Percentiles rank a stretch among this genome's conserved stretches.
These are phyloP conservation scores for Lateolabrax maculatus DNA, from an alignment of 2,797 vertebrate genomes.

Conservation along the genomic window DNA sequence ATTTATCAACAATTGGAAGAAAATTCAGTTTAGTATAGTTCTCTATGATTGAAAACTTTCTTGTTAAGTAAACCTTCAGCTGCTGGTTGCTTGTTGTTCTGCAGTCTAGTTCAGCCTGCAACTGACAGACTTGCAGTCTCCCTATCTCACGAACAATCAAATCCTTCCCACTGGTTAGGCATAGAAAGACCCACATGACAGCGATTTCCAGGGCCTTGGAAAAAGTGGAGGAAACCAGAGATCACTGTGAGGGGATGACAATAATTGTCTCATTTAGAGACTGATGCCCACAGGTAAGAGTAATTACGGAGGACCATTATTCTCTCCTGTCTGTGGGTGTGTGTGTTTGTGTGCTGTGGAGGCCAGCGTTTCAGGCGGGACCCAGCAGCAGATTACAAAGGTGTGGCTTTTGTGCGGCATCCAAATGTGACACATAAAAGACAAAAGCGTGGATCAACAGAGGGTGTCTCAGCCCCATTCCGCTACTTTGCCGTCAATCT, in stretches of 20 bases:
- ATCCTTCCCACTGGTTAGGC: slow-evolving; percentile 61
- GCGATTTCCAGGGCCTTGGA: slow-evolving; percentile 60
- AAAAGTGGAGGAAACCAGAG: slow-evolving; percentile 60
- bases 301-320: slow-evolving; percentile 82
- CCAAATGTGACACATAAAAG: slow-evolving; percentile 94
- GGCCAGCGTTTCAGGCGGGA: slow-evolving; percentile 83
- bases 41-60: slow-evolving; percentile 26
- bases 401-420: slow-evolving; percentile 89
- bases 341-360: slow-evolving; percentile 63
- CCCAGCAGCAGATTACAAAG: slow-evolving; percentile 90
- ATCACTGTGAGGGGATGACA: slow-evolving; percentile 60
- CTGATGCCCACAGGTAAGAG: slow-evolving; percentile 84
- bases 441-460: slow-evolving; percentile 94
- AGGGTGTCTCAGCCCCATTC: slow-evolving; percentile 95
- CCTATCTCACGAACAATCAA: slow-evolving; percentile 56
- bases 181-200: slow-evolving; percentile 63
- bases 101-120: slow-evolving; percentile 28
- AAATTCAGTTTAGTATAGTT: neutral
- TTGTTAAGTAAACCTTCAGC: slow-evolving; percentile 36
- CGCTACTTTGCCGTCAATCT: slow-evolving; percentile 93
- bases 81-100: slow-evolving; percentile 31
- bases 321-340: slow-evolving; percentile 61
- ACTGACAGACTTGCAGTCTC: slow-evolving; percentile 37
- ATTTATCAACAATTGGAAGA: neutral
- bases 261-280: slow-evolving; percentile 85